Conservation (phyloP, 2,797 vertebrate species). For the Eurystomus glaucurus region DNA sequence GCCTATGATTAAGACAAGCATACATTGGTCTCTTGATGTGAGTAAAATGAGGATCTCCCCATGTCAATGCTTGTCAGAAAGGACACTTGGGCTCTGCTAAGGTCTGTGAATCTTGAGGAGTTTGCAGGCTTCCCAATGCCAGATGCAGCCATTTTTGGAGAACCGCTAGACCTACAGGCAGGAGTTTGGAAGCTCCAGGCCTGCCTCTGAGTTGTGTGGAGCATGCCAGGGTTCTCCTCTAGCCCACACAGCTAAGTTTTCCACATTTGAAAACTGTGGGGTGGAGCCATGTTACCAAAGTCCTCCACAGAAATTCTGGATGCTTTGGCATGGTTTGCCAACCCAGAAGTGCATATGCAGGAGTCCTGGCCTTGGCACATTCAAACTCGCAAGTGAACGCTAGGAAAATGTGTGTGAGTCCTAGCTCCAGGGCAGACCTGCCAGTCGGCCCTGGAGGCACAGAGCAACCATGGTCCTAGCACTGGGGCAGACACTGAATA, state of each 20-base stretch:
- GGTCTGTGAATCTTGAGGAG: background rate
- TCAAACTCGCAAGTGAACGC: background rate
- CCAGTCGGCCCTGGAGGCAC: background rate
- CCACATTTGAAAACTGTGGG: background rate
- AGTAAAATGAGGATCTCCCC: background rate
- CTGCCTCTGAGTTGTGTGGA: background rate
- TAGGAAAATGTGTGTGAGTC: background rate
- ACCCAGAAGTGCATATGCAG: fast-evolving
- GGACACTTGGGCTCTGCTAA: background rate
- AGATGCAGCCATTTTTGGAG: background rate
- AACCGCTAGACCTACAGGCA: fast-evolving
- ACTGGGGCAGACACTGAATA: fast-evolving
- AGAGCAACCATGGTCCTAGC: background rate
- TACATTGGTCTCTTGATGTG: background rate
- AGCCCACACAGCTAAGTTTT: background rate
- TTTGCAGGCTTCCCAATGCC: background rate
- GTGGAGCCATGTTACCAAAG: background rate
- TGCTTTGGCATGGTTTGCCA: background rate
- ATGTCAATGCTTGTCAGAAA: background rate
- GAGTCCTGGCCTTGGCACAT: fast-evolving
- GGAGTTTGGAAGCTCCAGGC: background rate
- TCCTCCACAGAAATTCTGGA: background rate
- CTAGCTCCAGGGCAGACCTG: background rate
- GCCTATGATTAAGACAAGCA: background rate
- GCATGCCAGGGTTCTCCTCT: background rate